A percentile compares a stretch with the other conserved stretches of the same genome.
Conservation (phyloP, 2,113 vertebrate genomes). For the Ranitomeya variabilis region DNA sequence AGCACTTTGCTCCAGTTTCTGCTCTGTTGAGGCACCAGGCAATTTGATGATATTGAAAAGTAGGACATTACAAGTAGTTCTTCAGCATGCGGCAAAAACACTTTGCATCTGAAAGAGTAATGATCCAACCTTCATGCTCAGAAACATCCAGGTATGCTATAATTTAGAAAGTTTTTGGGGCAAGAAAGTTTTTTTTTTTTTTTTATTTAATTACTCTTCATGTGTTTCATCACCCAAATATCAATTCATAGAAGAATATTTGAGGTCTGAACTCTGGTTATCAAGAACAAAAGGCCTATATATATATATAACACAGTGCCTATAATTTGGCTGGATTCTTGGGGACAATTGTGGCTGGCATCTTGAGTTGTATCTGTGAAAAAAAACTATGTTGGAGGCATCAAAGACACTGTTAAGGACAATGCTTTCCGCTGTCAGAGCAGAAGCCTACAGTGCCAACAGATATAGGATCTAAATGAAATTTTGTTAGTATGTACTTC, state of each 20-base stretch:
- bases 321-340: too few species aligned
- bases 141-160: not conserved
- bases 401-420: too few species aligned
- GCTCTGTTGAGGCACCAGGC: constrained; percentile 19
- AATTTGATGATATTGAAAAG: constrained; percentile 18
- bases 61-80: constrained; percentile 25
- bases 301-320: too few species aligned
- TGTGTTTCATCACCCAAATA: not conserved
- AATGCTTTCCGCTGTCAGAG: too few species aligned
- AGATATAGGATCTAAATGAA: too few species aligned
- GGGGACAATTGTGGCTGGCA: too few species aligned
- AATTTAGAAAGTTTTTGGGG: not conserved
- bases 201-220: not conserved
- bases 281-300: too few species aligned
- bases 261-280: not conserved
- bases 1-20: constrained; percentile 32
- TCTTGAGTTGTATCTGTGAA: too few species aligned
- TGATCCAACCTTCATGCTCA: too few species aligned
- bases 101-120: not conserved
- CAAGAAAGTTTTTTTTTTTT: not conserved
- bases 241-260: not conserved
- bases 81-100: not conserved
- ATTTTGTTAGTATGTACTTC: too few species aligned
- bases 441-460: too few species aligned
- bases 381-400: too few species aligned